Evolutionary conservation across 2,888 invertebrate species (phyloP).

Genomic region (Phania funesta): DNA sequence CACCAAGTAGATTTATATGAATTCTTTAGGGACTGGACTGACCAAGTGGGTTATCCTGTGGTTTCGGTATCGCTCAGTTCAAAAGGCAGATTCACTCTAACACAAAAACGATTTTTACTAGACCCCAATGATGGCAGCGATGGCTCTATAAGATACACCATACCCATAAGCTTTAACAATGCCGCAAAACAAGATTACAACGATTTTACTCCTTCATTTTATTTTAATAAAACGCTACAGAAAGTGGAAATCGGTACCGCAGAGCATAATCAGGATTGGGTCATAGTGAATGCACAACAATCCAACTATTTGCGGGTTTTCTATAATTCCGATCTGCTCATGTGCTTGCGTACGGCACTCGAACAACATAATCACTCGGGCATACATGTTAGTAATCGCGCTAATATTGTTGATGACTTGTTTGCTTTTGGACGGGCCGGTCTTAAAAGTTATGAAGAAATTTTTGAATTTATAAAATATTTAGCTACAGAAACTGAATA

Average conservation of each 20-base stretch:
- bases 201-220: slow-evolving; percentile 70
- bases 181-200: slow-evolving; percentile 68
- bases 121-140: slow-evolving; percentile 69
- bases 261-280: slow-evolving; percentile 72
- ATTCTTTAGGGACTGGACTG: slow-evolving; percentile 84
- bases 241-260: slow-evolving; percentile 42
- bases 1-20: slow-evolving; percentile 73
- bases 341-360: no score
- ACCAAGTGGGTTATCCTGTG: slow-evolving; percentile 85
- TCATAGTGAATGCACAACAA: slow-evolving; percentile 75
- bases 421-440: slow-evolving; percentile 84
- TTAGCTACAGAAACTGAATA: slow-evolving; percentile 85
- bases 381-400: slow-evolving; percentile 83
- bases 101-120: slow-evolving; percentile 73
- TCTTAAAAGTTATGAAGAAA: slow-evolving; percentile 80
- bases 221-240: slow-evolving; percentile 66
- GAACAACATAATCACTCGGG: slow-evolving; percentile 65
- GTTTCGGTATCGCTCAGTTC: slow-evolving; percentile 80
- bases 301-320: slow-evolving; percentile 83
- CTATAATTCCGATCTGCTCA: slow-evolving; percentile 85
- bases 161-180: slow-evolving; percentile 74
- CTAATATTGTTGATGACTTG: slow-evolving; percentile 88
- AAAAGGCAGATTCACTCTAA: slow-evolving; percentile 50
- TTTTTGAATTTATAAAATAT: slow-evolving; percentile 85
- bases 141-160: slow-evolving; percentile 70